These are phyloP conservation scores for Carabus problematicus DNA, from an alignment of 2,888 invertebrate genomes.

Conservation along the genomic window DNA sequence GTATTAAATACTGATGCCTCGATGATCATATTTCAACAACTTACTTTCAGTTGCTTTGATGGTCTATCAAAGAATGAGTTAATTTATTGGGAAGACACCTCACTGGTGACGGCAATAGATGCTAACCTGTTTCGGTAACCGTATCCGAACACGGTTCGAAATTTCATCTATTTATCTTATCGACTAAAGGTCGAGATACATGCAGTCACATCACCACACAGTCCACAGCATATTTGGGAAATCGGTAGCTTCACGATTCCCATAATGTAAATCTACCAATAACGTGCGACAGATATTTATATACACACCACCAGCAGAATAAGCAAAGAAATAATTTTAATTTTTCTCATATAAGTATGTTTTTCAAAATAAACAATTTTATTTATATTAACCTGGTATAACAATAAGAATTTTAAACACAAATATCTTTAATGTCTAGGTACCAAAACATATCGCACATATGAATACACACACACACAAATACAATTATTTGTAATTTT, in stretches of 20 bases:
- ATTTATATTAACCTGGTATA: too few relatives aligned
- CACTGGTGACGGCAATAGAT: conserved; percentile 15
- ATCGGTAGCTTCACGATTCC: conserved; percentile 24
- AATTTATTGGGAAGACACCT: neutral
- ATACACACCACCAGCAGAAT: too few relatives aligned
- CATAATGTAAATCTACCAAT: conserved; percentile 6
- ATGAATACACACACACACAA: too few relatives aligned
- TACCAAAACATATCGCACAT: too few relatives aligned
- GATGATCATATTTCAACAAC: too few relatives aligned
- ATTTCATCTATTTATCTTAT: conserved; percentile 20
- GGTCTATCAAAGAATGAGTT: too few relatives aligned
- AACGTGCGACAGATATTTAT: too few relatives aligned
- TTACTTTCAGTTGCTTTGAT: too few relatives aligned
- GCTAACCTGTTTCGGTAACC: conserved; percentile 6
- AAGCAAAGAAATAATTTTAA: neutral
- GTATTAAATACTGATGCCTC: too few relatives aligned
- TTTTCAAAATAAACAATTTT: neutral
- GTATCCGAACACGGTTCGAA: conserved; percentile 22
- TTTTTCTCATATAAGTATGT: neutral
- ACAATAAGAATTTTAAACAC: too few relatives aligned
- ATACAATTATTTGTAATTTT: neutral
- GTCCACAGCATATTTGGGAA: conserved; percentile 17
- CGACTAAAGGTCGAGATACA: conserved; percentile 3
- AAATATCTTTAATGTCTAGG: too few relatives aligned
- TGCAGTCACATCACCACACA: conserved; percentile 1